phyloP scores from a whole-genome alignment of 2,113 vertebrate genomes.

The Steatornis caripensis region DNA sequence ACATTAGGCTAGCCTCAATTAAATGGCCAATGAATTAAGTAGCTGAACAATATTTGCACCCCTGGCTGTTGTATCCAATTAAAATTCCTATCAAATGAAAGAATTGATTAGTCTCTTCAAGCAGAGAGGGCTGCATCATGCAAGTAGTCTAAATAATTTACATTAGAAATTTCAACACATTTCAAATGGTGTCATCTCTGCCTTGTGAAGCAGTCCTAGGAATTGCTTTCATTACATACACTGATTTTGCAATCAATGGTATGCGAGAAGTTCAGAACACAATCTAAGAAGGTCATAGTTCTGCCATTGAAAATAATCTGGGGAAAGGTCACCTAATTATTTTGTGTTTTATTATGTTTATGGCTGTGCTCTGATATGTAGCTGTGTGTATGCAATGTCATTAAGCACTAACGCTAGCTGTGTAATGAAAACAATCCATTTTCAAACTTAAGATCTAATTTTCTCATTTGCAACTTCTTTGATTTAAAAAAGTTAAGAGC shows the following conservation, averaged over 20 bases:
- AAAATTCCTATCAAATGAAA: constrained; percentile 71
- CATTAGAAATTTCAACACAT: constrained; percentile 61
- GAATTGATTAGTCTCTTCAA: constrained; percentile 70
- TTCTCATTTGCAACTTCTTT: constrained; percentile 55
- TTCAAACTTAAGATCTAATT: constrained; percentile 45
- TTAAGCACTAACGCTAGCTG: constrained; percentile 50
- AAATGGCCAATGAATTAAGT: constrained; percentile 50
- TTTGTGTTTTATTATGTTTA: constrained; percentile 37
- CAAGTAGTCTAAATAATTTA: constrained; percentile 70
- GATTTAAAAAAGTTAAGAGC: constrained; percentile 16
- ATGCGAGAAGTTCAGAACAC: constrained; percentile 33
- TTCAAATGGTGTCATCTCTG: constrained; percentile 58
- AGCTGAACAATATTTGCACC: constrained; percentile 57
- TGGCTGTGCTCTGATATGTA: constrained; percentile 36
- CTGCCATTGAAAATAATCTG: constrained; percentile 16
- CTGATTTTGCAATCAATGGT: constrained; percentile 56
- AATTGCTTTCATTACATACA: constrained; percentile 35
- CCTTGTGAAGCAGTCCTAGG: constrained; percentile 39
- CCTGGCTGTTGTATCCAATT: constrained; percentile 73
- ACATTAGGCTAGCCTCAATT: constrained; percentile 63
- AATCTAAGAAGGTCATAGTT: constrained; percentile 58
- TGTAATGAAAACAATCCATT: constrained; percentile 66
- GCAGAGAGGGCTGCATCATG: constrained; percentile 61
- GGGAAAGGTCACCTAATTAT: constrained; percentile 65
- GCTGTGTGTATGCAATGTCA: constrained; percentile 22